These are phyloP conservation scores for Zaprionus taronus DNA, from an alignment of 1,140 invertebrate species.

Conservation along the genomic window DNA sequence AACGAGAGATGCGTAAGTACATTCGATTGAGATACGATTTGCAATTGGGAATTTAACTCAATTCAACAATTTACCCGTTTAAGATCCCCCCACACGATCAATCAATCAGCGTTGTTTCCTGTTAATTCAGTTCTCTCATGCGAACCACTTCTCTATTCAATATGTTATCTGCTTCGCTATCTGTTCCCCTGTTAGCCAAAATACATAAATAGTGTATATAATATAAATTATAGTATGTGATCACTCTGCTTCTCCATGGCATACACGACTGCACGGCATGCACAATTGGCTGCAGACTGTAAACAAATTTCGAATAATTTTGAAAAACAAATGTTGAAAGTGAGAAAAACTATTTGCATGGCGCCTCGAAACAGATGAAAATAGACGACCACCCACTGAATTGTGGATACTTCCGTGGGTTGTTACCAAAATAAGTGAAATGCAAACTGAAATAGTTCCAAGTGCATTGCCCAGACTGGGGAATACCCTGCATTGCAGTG, in stretches of 20 bases:
- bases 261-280: constrained; percentile 7
- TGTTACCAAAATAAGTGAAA: constrained; percentile 53
- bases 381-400: constrained; percentile 64
- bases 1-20: constrained; percentile 27
- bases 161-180: background rate
- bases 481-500: constrained; percentile 4
- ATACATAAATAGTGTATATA: background rate
- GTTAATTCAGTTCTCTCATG: background rate
- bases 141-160: background rate
- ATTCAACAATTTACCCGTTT: background rate
- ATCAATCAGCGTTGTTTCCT: constrained; percentile 19
- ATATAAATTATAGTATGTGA: background rate
- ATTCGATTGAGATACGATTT: constrained; percentile 41
- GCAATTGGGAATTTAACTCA: constrained; percentile 29
- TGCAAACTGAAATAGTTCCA: constrained; percentile 45
- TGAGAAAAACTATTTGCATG: constrained; percentile 59
- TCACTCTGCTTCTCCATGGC: constrained; percentile 1
- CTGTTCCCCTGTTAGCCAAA: background rate
- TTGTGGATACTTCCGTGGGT: constrained; percentile 68
- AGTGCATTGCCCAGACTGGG: constrained; percentile 7
- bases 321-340: constrained; percentile 63
- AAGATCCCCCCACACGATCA: constrained; percentile 10
- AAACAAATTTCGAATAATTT: constrained; percentile 33
- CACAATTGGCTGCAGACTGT: constrained; percentile 21
- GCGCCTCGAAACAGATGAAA: constrained; percentile 50